A percentile compares a stretch with the other conserved stretches of the same genome.
Evolutionary conservation across 2,797 vertebrate genomes (phyloP).

Genomic region (Calcarius lapponicus): DNA sequence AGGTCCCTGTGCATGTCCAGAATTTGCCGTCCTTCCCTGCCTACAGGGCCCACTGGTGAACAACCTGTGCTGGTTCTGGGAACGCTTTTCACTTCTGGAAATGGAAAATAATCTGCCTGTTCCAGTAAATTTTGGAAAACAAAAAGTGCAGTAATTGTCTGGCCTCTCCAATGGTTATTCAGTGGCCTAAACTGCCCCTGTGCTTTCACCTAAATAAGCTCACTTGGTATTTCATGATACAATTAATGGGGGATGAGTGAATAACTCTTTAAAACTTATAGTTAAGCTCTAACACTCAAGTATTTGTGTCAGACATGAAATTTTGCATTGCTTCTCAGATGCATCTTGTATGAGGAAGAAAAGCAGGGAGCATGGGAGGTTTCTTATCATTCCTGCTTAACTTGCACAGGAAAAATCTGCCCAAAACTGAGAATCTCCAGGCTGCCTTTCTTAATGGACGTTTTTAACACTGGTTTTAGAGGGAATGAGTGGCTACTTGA

Average conservation of each 20-base stretch:
- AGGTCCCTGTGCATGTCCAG: not conserved
- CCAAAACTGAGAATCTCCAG: not conserved
- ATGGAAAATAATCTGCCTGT: not conserved
- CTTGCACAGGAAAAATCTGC: not conserved
- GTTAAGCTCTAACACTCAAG: not conserved
- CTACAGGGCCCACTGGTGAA: not conserved
- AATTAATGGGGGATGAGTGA: not conserved
- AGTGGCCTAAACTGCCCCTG: not conserved
- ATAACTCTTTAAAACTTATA: not conserved
- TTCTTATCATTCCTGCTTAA: not conserved
- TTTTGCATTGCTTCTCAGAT: not conserved
- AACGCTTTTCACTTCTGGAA: not conserved
- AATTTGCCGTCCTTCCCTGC: not conserved
- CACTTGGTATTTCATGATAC: not conserved
- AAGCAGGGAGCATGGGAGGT: not conserved
- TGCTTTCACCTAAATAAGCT: not conserved
- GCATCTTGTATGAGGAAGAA: not conserved
- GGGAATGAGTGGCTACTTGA: not conserved
- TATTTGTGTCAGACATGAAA: not conserved
- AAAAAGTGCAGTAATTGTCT: not conserved
- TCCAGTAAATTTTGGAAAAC: not conserved
- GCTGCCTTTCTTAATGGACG: not conserved
- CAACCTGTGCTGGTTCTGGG: not conserved
- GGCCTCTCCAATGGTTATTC: not conserved
- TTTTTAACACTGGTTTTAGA: not conserved